Percentiles rank a stretch among this genome's conserved stretches.
Evolutionary conservation across 1,140 invertebrate genomes (phyloP).

Genomic region (Wiebesia pumilae): DNA sequence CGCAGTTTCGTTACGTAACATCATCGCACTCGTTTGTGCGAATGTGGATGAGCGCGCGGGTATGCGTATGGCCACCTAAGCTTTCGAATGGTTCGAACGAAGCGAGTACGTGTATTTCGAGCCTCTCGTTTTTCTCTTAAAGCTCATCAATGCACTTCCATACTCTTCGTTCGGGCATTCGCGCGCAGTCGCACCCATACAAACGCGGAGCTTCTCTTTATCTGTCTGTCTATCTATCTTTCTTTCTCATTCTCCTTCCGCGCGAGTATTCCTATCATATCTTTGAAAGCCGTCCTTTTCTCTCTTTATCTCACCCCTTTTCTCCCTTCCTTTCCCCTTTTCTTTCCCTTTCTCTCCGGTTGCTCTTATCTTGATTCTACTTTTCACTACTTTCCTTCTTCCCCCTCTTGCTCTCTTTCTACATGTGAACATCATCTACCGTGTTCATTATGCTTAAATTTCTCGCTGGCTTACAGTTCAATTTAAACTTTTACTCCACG

Average conservation of each 20-base stretch:
- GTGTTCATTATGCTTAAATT: conserved; percentile 48
- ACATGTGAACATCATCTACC: conserved; percentile 53
- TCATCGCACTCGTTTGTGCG: conserved; percentile 54
- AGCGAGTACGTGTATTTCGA: conserved; percentile 1
- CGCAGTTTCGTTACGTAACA: conserved; percentile 62
- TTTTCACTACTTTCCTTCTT: not conserved
- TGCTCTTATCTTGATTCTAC: conserved; percentile 58
- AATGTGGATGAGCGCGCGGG: too few species aligned
- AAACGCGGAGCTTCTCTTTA: conserved; percentile 27
- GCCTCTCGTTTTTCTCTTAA: conserved; percentile 51
- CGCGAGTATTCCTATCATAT: conserved; percentile 65
- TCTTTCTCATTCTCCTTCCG: conserved; percentile 52
- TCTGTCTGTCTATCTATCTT: conserved; percentile 54
- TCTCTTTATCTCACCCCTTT: conserved; percentile 57
- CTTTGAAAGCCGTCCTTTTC: conserved; percentile 63
- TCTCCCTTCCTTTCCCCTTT: conserved; percentile 56
- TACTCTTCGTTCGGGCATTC: conserved; percentile 70
- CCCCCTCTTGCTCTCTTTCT: conserved; percentile 55
- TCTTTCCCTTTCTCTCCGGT: conserved; percentile 57
- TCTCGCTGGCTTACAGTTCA: conserved; percentile 62
- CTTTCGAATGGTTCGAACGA: conserved; percentile 41
- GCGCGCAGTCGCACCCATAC: conserved; percentile 65
- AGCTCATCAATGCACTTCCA: conserved; percentile 69
- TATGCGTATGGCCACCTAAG: conserved; percentile 1
- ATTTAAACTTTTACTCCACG: conserved; percentile 72